Evolutionary conservation across 2,113 vertebrate species (phyloP).

Genomic region (Anser brachyrhynchus): DNA sequence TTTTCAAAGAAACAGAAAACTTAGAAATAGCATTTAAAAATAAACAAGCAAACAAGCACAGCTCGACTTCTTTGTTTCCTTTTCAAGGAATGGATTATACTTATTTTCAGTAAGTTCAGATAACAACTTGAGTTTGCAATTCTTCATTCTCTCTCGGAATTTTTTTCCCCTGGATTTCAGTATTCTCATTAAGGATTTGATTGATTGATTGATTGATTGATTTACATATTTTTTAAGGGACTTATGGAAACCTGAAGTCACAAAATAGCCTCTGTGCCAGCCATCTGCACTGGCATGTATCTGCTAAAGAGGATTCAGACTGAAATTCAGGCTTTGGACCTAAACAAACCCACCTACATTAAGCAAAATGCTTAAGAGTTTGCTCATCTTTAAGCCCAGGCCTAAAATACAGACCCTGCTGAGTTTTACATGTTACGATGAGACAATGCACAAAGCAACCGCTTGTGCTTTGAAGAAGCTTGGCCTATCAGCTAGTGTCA

Average conservation of each 20-base stretch:
- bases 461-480: not conserved
- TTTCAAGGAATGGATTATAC: not conserved
- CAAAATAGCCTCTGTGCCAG: not conserved
- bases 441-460: not conserved
- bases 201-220: not conserved
- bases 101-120: constrained; percentile 5
- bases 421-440: not conserved
- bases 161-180: not conserved
- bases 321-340: not conserved
- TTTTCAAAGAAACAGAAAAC: constrained; percentile 4
- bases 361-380: not conserved
- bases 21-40: constrained; percentile 17
- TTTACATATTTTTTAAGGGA: not conserved
- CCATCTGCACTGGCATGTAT: not conserved
- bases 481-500: not conserved
- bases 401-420: not conserved
- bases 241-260: not conserved
- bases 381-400: not conserved
- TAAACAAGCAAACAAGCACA: constrained; percentile 16
- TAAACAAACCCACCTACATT: not conserved
- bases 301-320: not conserved
- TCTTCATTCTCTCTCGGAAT: not conserved
- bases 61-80: not conserved
- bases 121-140: not conserved
- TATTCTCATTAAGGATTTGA: not conserved